Evolutionary conservation across 2,113 vertebrate genomes (phyloP), one percentile per base, ranked within the genome.

Genomic region (Gracilinanus agilis): DNA sequence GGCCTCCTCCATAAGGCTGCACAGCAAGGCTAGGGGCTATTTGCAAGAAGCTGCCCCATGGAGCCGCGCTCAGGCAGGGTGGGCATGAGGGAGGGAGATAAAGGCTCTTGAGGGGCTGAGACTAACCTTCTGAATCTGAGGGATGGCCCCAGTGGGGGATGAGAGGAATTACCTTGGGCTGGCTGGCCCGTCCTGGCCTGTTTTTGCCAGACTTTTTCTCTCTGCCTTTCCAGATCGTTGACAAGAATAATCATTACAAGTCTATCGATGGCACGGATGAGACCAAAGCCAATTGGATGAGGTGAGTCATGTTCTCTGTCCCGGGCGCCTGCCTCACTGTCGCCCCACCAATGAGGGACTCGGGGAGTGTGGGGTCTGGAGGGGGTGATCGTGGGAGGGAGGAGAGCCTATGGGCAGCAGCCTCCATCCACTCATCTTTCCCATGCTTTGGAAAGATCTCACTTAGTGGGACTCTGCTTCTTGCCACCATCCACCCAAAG

Each of bases 221-320:
- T 97, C 88, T 97, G 95, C 27, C 89, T 53, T 95, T 96, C 1
- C 97, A 99, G 99, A 99, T 99, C 0, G 99, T 99, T 95, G 99
- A 99, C 97, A 98, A 99, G 95, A 99, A 99, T 98, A 99, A 99
- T 98, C 97, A 97, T 27, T 99, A 99, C 96, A 99, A 99, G 97
- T 99, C 99, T 94, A 99, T 99, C 1, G 99, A 99, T 92, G 99
- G 99, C 93, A 99, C 99, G 0, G 99, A 99, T 83, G 99, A 99
- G 97, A 99, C 99, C 93, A 99, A 98, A 98, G 99, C 99, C 97
- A 99, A 99, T 98, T 99, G 99, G 99, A 99, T 99, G 99, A 99
- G 99, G 99, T 99, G 97, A 98, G 98, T 98, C 96, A 90, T 40
- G 21, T 93, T 96, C 55, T 95, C 92, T 88, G 90, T 93, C 90